phyloP scores from a whole-genome alignment of 1,140 invertebrate species.

The Zophobas atratus region DNA sequence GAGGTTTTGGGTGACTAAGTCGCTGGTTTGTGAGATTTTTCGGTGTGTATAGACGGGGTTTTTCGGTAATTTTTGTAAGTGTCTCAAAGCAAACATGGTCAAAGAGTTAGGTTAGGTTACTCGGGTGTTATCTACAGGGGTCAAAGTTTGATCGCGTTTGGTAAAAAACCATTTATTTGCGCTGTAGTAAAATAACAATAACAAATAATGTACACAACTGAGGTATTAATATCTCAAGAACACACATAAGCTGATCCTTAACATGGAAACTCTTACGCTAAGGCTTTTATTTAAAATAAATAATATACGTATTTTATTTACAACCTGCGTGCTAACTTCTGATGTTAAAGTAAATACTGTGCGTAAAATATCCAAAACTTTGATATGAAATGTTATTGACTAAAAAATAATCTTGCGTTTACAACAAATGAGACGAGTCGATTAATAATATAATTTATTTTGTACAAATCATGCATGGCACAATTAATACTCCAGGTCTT shows the following conservation, averaged over 20 bases:
- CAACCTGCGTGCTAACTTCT: constrained; percentile 12
- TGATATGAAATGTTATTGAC: constrained; percentile 26
- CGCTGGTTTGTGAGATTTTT: neutral
- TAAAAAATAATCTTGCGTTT: constrained; percentile 43
- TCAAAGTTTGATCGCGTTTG: no score
- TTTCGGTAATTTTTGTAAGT: neutral
- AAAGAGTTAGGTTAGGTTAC: constrained; percentile 27
- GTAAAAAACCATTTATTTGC: constrained; percentile 40
- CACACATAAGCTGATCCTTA: constrained; percentile 28
- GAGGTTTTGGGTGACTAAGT: constrained; percentile 50
- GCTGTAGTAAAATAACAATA: constrained; percentile 41
- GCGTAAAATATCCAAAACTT: constrained; percentile 10
- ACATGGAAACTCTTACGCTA: constrained; percentile 9
- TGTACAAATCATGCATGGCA: constrained; percentile 44
- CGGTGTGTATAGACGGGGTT: neutral
- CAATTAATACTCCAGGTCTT: constrained; percentile 37
- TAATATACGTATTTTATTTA: constrained; percentile 28
- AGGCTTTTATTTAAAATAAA: constrained; percentile 23
- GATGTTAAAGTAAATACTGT: constrained; percentile 32
- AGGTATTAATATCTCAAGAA: constrained; percentile 33
- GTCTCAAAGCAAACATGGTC: constrained; percentile 7
- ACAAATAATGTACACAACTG: constrained; percentile 34
- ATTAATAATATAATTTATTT: constrained; percentile 26
- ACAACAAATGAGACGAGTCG: constrained; percentile 19
- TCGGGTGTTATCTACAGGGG: no score